A percentile compares a stretch with the other conserved stretches of the same genome.
These are phyloP conservation scores for Mustela nigripes DNA, from an alignment of 2,113 vertebrate species.

Conservation along the genomic window DNA sequence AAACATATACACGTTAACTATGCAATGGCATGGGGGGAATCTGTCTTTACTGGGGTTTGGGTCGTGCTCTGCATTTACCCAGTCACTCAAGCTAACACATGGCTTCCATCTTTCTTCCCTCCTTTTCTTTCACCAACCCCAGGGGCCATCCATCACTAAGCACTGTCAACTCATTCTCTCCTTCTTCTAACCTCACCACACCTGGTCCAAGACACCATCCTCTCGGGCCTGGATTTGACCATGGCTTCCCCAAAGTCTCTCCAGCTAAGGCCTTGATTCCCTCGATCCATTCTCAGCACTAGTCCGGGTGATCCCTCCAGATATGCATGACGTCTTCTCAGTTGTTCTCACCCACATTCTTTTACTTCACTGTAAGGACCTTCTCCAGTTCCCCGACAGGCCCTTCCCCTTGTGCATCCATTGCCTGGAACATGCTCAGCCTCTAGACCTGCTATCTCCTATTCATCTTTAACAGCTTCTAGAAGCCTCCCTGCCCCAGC, in stretches of 20 bases:
- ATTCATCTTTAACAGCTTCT: neutral
- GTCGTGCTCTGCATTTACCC: neutral
- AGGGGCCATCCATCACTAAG: neutral
- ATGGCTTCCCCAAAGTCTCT: neutral
- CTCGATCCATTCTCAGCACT: neutral
- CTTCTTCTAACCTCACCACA: neutral
- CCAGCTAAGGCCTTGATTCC: neutral
- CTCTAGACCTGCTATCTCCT: too few species aligned
- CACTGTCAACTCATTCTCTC: neutral
- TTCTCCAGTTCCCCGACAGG: neutral
- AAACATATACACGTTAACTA: neutral
- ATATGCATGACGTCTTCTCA: neutral
- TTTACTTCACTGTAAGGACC: neutral
- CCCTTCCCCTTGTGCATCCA: too few species aligned
- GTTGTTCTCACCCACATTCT: neutral
- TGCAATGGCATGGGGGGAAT: fast-evolving
- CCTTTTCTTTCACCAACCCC: neutral
- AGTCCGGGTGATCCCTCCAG: neutral
- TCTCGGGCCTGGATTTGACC: neutral
- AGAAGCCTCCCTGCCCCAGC: neutral
- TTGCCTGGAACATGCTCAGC: neutral
- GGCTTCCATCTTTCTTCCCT: neutral
- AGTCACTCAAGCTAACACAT: neutral
- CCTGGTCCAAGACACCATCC: neutral
- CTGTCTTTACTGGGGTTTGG: neutral